Evolutionary conservation across 2,888 invertebrate genomes (phyloP), one percentile per base, ranked within the genome.

Genomic region (Epinotia nisella): DNA sequence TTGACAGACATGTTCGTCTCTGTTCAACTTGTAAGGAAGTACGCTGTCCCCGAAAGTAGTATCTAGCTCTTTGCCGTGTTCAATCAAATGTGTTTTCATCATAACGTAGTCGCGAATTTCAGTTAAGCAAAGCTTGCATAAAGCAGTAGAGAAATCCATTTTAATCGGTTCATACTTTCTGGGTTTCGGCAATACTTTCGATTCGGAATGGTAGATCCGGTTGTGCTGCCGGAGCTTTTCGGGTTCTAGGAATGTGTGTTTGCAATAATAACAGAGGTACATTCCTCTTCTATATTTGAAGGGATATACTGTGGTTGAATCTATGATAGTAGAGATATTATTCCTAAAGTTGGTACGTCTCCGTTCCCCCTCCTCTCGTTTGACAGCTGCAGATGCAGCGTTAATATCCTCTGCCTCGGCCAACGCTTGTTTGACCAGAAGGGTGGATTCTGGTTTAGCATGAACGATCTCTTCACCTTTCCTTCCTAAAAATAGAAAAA

Each of bases 401-500:
- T 66, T 77, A 56, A 79, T 80, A 76, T 84, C 75, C 55, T 76
- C 76, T 71, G 83, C 81, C 75, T 85, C 85, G 61, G 81, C 85
- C 83, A 85, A 83, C 81, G 87, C 88, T 62, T 75, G 77, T 82
- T 88, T 89, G 66, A 66, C 66, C 66, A 55, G 55, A 77, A 88
- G 83, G 71, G 62, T 49, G 17, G 62, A 83, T 82, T 88, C 88
- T 60, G 75, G 77, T 82, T 88, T 89, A 55, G 19, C 41, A 41
- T 56, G 56, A 77, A 88, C 83, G 73, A 84, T 78, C 64, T 85
- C 89, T 81, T 86, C 85, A 61, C 80, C 77, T 87, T 88, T 88
- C 84, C 85, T 85, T 89, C 93, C 92, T 93, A 93, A 91, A 93
- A 93, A 93, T 91, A 93, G 88, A 92, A 92, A 91, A 92, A 90